Percentiles rank a stretch among this genome's conserved stretches.
Evolutionary conservation across 2,888 invertebrate genomes (phyloP).

Genomic region (Scaptomyza cyrtandrae): DNA sequence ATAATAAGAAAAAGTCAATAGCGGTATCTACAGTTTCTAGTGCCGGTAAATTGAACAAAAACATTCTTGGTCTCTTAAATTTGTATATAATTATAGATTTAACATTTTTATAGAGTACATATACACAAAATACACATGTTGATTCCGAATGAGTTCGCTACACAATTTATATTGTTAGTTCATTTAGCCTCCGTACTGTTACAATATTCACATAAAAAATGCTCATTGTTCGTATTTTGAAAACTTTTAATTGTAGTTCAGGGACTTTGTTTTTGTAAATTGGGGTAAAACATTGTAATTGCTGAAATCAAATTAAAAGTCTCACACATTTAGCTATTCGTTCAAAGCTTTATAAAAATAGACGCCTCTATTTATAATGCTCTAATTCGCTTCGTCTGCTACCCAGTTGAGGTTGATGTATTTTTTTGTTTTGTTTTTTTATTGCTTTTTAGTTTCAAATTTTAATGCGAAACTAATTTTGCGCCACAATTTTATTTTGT

Average conservation of each 20-base stretch:
- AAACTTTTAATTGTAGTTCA: conserved; percentile 28
- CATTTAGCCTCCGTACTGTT: conserved; percentile 18
- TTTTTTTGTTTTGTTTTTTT: conserved; percentile 8
- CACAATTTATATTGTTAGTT: conserved; percentile 2
- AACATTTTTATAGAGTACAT: neutral
- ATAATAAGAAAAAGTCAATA: neutral
- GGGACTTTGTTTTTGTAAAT: conserved; percentile 21
- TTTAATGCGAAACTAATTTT: conserved; percentile 53
- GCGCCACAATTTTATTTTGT: conserved; percentile 44
- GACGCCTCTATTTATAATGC: conserved; percentile 62
- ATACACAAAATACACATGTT: neutral
- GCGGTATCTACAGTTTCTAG: neutral
- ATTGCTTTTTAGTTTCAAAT: conserved; percentile 51
- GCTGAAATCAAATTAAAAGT: conserved; percentile 36
- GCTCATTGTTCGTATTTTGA: conserved; percentile 14
- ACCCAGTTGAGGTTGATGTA: conserved; percentile 42
- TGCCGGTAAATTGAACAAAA: neutral
- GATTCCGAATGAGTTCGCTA: neutral
- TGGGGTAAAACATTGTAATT: conserved; percentile 33
- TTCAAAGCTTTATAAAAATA: conserved; percentile 57
- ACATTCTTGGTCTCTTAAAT: neutral
- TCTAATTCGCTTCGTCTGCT: conserved; percentile 42
- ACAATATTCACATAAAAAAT: neutral
- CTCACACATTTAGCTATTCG: conserved; percentile 12
- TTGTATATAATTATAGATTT: neutral